Evolutionary conservation across 2,888 invertebrate genomes (phyloP).

Genomic region (Allolobophora icterica): DNA sequence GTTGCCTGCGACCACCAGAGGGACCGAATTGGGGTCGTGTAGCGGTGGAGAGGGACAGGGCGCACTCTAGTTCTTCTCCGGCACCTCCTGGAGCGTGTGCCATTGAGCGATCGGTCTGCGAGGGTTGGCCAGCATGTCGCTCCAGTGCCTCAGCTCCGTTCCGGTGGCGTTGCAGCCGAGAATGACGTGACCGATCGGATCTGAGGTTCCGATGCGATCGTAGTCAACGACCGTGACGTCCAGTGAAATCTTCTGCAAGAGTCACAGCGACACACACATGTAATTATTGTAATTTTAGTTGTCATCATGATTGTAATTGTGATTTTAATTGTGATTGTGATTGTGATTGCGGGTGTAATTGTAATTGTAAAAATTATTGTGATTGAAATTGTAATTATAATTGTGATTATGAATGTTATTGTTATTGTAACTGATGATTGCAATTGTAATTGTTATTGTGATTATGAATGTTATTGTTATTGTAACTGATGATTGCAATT

Average conservation of each 20-base stretch:
- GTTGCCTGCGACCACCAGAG: not conserved
- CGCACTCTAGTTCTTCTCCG: constrained; percentile 73
- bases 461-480: no score
- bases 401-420: no score
- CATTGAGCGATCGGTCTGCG: constrained; percentile 99
- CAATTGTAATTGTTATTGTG: no score
- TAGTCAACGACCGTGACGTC: constrained; percentile 99
- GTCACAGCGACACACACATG: not conserved
- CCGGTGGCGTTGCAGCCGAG: constrained; percentile 98
- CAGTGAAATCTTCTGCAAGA: constrained; percentile 92
- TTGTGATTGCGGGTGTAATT: no score
- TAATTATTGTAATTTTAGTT: not conserved
- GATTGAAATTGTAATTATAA: no score
- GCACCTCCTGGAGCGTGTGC: constrained; percentile 97
- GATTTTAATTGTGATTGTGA: not conserved
- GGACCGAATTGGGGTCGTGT: not conserved
- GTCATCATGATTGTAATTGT: not conserved
- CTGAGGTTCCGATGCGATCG: constrained; percentile 99
- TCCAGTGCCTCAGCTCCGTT: constrained; percentile 98
- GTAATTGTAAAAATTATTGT: no score
- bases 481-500: no score
- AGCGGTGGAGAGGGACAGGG: not conserved
- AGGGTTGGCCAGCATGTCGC: constrained; percentile 98
- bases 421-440: no score
- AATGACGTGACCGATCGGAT: constrained; percentile 92